Conservation (phyloP, 1,140 invertebrate genomes). For the Papilio glaucus region DNA sequence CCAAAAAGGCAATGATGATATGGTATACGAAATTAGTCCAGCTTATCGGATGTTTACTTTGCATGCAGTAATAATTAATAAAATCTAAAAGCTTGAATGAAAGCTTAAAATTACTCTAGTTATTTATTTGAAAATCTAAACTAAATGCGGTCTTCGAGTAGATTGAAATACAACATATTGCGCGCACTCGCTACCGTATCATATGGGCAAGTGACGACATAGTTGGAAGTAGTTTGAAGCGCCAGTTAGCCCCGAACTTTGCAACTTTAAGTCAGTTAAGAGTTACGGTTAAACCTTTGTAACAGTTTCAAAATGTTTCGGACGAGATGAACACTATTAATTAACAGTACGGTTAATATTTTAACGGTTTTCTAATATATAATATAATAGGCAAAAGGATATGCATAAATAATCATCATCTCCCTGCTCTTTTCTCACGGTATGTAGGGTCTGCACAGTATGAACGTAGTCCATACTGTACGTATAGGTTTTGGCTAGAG, state of each 20-base stretch:
- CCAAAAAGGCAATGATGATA: no score
- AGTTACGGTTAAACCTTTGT: conserved; percentile 25
- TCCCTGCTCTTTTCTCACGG: no score
- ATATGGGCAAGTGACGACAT: conserved; percentile 21
- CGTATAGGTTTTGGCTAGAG: no score
- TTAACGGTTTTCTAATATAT: not conserved
- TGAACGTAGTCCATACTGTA: no score
- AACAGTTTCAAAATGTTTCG: conserved; percentile 9
- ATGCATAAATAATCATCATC: no score
- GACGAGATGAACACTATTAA: conserved; percentile 4
- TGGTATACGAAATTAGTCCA: no score
- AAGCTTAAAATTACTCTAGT: no score
- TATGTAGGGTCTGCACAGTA: no score
- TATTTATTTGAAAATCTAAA: not conserved
- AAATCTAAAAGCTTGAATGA: not conserved
- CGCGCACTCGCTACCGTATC: not conserved
- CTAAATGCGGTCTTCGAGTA: not conserved
- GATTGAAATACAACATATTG: not conserved
- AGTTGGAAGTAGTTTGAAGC: conserved; percentile 16
- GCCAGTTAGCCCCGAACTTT: conserved; percentile 33
- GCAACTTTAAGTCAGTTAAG: conserved; percentile 29
- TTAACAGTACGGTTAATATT: not conserved
- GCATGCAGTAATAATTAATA: no score
- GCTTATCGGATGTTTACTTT: no score
- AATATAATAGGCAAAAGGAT: no score